phyloP scores from a whole-genome alignment of 2,797 vertebrate species.

The Scolopax rusticola region DNA sequence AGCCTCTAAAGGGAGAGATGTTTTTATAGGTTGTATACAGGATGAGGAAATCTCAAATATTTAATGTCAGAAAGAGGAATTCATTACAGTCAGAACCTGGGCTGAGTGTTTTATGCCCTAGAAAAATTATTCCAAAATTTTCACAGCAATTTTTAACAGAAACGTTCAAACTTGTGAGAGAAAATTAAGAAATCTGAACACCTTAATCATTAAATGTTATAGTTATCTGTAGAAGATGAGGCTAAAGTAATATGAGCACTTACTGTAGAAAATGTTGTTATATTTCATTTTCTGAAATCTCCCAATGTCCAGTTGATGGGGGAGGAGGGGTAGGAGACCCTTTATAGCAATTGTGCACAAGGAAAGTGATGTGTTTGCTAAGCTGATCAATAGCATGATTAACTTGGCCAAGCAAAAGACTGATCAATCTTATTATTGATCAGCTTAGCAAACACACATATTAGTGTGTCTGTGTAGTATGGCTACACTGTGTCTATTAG shows the following conservation, averaged over 20 bases:
- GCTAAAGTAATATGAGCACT: conserved; percentile 59
- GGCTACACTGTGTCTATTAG: conserved; percentile 38
- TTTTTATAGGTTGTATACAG: background rate
- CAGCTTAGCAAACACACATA: conserved; percentile 60
- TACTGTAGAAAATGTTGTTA: conserved; percentile 39
- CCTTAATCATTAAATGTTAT: background rate
- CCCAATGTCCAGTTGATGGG: background rate
- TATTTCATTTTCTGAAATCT: conserved; percentile 70
- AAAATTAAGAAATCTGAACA: background rate
- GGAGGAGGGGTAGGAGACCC: background rate
- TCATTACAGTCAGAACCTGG: background rate
- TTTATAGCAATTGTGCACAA: background rate
- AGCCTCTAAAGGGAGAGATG: background rate
- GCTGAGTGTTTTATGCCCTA: background rate
- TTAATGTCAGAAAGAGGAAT: background rate
- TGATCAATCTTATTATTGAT: conserved; percentile 82
- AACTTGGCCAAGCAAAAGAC: conserved; percentile 65
- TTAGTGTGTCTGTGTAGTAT: conserved; percentile 48
- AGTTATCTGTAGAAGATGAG: conserved; percentile 41
- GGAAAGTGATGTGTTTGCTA: conserved; percentile 55
- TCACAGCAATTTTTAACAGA: conserved; percentile 10
- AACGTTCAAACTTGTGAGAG: background rate
- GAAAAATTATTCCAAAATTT: background rate
- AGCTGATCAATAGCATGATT: conserved; percentile 80
- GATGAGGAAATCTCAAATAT: background rate